Base-by-base conservation (phyloP, 2,797 vertebrate genomes). In the Halcyon badia region DNA sequence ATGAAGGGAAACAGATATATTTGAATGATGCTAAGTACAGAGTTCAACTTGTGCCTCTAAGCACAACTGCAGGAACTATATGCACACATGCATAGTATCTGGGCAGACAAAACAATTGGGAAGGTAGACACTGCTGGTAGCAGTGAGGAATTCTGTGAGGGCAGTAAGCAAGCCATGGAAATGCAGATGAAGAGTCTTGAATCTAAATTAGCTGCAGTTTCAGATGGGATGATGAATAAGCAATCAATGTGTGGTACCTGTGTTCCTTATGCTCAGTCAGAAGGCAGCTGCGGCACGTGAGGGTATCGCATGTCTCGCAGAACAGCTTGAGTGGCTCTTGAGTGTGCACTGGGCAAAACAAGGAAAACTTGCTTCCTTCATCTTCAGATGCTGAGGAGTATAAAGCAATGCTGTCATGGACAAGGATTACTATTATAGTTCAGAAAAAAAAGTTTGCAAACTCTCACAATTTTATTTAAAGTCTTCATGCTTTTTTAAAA, bases 181-280 rank as follows among this genome's bases (percentile, higher is more conserved):
- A 48, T 4, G 7, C 22, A 52, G 46, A 4, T 4, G 2, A 12
- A 7, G 5, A 35, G 24, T 7, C 7, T 39, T 11, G 24, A 31
- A n/a, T 11, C 2, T 37, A 12, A 25, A 18, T 22, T 16, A 44
- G 10, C 24, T 57, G 9, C 7, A 21, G 11, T 33, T 57, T 51
- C 31, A 75, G 35, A 25, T 10, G 21, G 31, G 22, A 46, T 56
- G 35, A 49, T 26, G 58, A 52, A 64, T 3, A 4, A 60, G 37
- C 37, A 79, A 8, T 6, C 25, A 3, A 4, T 2, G 18, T 49
- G 81, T 61, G 30, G 30, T 94, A 98, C 98, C 98, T 98, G 97
- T 98, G 98, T 6, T 98, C 98, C 75, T 98, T 98, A 92, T 98
- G 98, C 22, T 98, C 98, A n/a, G 96, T 71, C 94, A 98, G 95